Evolutionary conservation across 1,140 invertebrate genomes (phyloP).

Genomic region (Drosophila truncata): DNA sequence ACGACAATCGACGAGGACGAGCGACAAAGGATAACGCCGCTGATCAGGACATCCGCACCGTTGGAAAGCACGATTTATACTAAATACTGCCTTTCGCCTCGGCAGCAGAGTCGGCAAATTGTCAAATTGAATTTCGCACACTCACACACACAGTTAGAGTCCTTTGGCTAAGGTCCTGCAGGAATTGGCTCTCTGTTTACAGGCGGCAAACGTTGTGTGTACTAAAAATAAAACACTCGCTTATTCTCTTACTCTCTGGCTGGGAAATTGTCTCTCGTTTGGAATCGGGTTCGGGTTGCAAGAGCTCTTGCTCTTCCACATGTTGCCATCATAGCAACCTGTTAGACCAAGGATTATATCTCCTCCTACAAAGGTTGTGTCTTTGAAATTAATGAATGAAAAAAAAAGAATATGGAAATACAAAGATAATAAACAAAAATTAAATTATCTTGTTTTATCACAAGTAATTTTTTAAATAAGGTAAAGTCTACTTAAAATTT

Average conservation of each 20-base stretch:
- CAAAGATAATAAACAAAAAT: not conserved
- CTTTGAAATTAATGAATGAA: slow-evolving; percentile 19
- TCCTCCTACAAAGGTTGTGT: not conserved
- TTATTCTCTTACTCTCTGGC: not conserved
- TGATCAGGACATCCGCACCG: slow-evolving; percentile 75
- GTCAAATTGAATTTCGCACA: slow-evolving; percentile 73
- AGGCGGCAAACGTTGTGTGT: slow-evolving; percentile 61
- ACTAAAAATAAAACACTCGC: slow-evolving; percentile 48
- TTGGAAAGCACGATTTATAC: slow-evolving; percentile 83
- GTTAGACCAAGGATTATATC: slow-evolving; percentile 23
- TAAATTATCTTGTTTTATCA: not conserved
- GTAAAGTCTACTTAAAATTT: too few relatives aligned
- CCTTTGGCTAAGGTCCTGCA: slow-evolving; percentile 31
- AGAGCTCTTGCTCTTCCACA: slow-evolving; percentile 35
- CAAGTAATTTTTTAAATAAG: too few relatives aligned
- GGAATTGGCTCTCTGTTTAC: slow-evolving; percentile 78
- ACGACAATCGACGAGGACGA: slow-evolving; percentile 36
- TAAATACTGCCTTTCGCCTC: slow-evolving; percentile 56
- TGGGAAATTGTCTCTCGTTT: slow-evolving; percentile 16
- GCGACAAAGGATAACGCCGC: slow-evolving; percentile 36
- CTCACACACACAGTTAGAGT: slow-evolving; percentile 3
- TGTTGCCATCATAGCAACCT: slow-evolving; percentile 55
- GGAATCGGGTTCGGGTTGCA: not conserved
- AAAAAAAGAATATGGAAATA: not conserved
- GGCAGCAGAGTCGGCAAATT: slow-evolving; percentile 42